Evolutionary conservation across 2,888 invertebrate genomes (phyloP).

Genomic region (Agrotis exclamationis): DNA sequence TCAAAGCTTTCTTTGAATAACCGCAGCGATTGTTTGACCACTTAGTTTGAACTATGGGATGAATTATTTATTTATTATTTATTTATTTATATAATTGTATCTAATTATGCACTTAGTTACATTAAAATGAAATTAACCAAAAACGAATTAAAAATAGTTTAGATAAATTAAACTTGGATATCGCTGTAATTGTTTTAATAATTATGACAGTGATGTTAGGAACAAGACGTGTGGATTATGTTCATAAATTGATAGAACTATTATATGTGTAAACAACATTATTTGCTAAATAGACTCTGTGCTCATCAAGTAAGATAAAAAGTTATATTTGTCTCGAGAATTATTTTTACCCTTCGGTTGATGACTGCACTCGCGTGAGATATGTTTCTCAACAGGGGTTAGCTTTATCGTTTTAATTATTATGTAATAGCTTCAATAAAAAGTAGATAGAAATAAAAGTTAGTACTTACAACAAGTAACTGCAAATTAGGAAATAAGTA

Average conservation of each 20-base stretch:
- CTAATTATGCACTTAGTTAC: too few relatives aligned
- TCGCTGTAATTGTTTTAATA: too few relatives aligned
- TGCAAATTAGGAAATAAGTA: constrained; percentile 1
- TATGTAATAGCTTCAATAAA: constrained; percentile 14
- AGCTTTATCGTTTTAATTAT: constrained; percentile 54
- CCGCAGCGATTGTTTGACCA: too few relatives aligned
- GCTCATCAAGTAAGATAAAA: constrained; percentile 70
- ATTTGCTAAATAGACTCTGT: constrained; percentile 62
- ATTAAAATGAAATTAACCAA: too few relatives aligned
- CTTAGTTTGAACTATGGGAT: too few relatives aligned
- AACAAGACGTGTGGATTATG: constrained; percentile 28
- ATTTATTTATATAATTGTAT: too few relatives aligned
- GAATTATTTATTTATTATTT: too few relatives aligned
- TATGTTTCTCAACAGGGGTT: constrained; percentile 52
- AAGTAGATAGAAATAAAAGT: background rate
- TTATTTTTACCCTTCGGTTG: constrained; percentile 78
- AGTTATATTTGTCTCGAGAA: constrained; percentile 75
- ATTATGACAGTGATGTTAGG: constrained; percentile 2
- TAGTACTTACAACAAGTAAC: background rate
- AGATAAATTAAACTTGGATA: too few relatives aligned
- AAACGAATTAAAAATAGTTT: too few relatives aligned
- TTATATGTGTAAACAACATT: constrained; percentile 50
- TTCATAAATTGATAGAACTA: constrained; percentile 27
- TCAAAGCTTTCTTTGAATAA: too few relatives aligned
- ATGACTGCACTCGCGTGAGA: constrained; percentile 66